These are phyloP conservation scores for Ennomos fuscantarius DNA, from an alignment of 2,888 invertebrate genomes.

Conservation along the genomic window DNA sequence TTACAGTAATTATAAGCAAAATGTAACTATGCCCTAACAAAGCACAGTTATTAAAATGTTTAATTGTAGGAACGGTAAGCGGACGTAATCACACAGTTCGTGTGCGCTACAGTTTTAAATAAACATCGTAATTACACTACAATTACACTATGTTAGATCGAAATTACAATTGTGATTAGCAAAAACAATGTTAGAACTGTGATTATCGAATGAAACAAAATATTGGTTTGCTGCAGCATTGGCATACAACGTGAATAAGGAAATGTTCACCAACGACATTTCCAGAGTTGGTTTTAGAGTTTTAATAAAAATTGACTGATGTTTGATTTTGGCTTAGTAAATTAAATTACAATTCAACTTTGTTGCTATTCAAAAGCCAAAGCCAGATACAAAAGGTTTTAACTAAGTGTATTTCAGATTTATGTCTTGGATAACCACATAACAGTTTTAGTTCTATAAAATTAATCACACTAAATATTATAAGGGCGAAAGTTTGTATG, in stretches of 20 bases:
- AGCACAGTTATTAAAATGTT: constrained; percentile 79
- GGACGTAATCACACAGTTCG: constrained; percentile 66
- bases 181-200: constrained; percentile 3
- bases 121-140: constrained; percentile 54
- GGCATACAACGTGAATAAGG: constrained; percentile 8
- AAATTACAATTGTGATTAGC: constrained; percentile 21
- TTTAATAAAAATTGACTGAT: too few species aligned
- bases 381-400: too few species aligned
- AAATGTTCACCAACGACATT: too few species aligned
- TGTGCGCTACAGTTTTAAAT: constrained; percentile 79
- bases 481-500: too few species aligned
- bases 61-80: constrained; percentile 83
- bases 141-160: constrained; percentile 17
- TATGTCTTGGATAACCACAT: too few species aligned
- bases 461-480: too few species aligned
- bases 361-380: too few species aligned
- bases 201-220: constrained; percentile 9
- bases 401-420: too few species aligned
- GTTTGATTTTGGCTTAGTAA: too few species aligned
- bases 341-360: too few species aligned
- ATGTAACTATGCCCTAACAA: constrained; percentile 54
- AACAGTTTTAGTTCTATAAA: too few species aligned
- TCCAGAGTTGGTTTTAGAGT: too few species aligned
- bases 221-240: constrained; percentile 9
- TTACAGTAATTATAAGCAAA: constrained; percentile 42